Conservation (phyloP, 2,113 vertebrate species). For the Vulpes lagopus region DNA sequence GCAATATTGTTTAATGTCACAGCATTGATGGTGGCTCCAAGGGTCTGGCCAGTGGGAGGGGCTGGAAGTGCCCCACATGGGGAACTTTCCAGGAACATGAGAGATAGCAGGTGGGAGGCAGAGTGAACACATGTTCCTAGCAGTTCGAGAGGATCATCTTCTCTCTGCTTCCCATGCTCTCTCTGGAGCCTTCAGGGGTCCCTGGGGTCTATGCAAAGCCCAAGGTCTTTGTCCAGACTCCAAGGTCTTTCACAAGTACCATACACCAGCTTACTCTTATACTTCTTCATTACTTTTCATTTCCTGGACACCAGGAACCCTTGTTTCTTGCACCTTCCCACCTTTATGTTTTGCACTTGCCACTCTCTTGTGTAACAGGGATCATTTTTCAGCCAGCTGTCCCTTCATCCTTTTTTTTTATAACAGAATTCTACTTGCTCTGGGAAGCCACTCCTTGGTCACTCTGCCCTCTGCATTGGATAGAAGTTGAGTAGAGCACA, state of each 20-base stretch:
- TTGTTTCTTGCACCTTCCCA: not conserved
- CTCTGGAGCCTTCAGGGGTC: not conserved
- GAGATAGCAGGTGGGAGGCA: not conserved
- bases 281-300: not conserved
- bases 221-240: not conserved
- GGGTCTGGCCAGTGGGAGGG: not conserved
- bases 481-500: not conserved
- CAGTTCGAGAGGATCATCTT: not conserved
- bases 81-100: accelerated
- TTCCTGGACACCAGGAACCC: not conserved
- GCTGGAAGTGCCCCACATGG: not conserved
- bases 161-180: not conserved
- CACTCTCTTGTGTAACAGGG: not conserved
- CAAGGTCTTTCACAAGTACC: not conserved
- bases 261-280: not conserved
- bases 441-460: not conserved
- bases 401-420: not conserved
- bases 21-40: not conserved
- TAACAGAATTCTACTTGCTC: not conserved
- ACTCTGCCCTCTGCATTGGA: not conserved
- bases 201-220: not conserved
- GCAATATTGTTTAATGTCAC: not conserved
- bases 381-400: not conserved
- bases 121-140: not conserved
- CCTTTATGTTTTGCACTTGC: not conserved